Conservation (phyloP, 2,797 vertebrate species). For the Phyllotis vaccarum region DNA sequence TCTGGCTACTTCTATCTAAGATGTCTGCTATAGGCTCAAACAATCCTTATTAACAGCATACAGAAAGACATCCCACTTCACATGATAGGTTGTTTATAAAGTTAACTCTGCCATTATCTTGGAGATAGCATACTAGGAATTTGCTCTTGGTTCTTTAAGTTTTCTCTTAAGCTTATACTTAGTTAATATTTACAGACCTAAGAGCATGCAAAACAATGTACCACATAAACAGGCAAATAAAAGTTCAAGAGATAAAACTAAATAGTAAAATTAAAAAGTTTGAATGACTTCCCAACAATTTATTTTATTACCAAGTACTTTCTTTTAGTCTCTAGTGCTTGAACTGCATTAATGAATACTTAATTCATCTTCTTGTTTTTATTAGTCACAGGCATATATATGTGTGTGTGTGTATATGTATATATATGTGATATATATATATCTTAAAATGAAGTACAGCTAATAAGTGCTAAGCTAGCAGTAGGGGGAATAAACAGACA, state of each 20-base stretch:
- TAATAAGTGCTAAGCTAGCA: constrained; percentile 1
- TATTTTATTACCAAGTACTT: constrained; percentile 23
- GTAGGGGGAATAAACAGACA: constrained; percentile 5
- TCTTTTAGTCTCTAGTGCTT: constrained; percentile 6
- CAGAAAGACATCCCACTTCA: too few species aligned
- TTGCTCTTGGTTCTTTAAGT: background rate
- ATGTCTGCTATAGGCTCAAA: too few species aligned
- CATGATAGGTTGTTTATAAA: background rate
- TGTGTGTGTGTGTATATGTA: background rate
- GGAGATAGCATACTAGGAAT: background rate
- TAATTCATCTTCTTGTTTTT: constrained; percentile 61
- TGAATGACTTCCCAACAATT: background rate
- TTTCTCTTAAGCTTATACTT: constrained; percentile 36
- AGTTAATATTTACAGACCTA: constrained; percentile 16
- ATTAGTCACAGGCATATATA: constrained; percentile 38
- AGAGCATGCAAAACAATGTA: constrained; percentile 6
- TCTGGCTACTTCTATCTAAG: too few species aligned
- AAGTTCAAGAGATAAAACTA: constrained; percentile 6
- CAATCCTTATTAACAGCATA: too few species aligned
- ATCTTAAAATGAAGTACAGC: background rate
- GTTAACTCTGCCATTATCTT: background rate
- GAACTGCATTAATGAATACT: constrained; percentile 64
- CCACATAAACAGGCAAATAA: background rate
- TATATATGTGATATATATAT: background rate
- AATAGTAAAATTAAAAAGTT: background rate